phyloP scores from a whole-genome alignment of 2,888 invertebrate species.

The Proisotoma minuta region DNA sequence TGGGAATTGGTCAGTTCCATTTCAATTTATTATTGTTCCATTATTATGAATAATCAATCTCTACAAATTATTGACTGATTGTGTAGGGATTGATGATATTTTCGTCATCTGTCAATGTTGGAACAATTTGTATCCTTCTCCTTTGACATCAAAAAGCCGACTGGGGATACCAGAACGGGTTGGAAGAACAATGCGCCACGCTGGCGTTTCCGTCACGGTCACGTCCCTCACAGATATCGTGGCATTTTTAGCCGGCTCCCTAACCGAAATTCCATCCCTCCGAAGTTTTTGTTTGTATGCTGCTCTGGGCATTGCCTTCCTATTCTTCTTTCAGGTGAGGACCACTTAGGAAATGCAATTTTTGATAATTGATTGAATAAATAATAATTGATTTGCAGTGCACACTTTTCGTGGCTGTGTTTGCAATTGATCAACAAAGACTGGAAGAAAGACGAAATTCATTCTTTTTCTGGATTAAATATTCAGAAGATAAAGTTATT shows the following conservation, averaged over 20 bases:
- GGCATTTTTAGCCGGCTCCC: constrained; percentile 45
- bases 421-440: constrained; percentile 54
- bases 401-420: constrained; percentile 75
- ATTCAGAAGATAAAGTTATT: constrained; percentile 50
- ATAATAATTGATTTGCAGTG: too few relatives aligned
- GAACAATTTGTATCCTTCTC: constrained; percentile 55
- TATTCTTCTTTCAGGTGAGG: constrained; percentile 69
- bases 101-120: constrained; percentile 77
- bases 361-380: too few relatives aligned
- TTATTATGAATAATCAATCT: too few relatives aligned
- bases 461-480: constrained; percentile 62
- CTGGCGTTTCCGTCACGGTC: constrained; percentile 76
- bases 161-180: constrained; percentile 59
- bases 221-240: constrained; percentile 60
- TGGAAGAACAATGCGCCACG: constrained; percentile 68
- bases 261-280: constrained; percentile 62
- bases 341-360: too few relatives aligned
- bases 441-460: constrained; percentile 63
- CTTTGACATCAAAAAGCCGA: constrained; percentile 12
- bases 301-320: constrained; percentile 68
- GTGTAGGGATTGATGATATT: constrained; percentile 77
- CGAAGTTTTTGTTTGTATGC: constrained; percentile 79
- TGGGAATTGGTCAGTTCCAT: not conserved
- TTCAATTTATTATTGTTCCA: too few relatives aligned
- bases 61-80: too few relatives aligned